Base-by-base conservation (phyloP, 2,888 invertebrate species). In the Chrysodeixis includens region DNA sequence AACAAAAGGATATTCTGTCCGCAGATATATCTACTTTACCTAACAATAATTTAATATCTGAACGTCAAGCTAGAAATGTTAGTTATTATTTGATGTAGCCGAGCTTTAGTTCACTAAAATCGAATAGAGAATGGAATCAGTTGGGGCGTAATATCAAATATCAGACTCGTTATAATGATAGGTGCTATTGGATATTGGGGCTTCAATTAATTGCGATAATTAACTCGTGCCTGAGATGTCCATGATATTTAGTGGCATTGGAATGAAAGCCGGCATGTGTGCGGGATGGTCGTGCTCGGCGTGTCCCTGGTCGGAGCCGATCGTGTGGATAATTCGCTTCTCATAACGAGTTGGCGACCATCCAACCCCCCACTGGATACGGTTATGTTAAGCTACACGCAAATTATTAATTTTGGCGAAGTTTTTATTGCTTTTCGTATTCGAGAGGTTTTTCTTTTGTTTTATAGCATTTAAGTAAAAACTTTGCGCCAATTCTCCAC, bases 301-400 rank as follows among this genome's bases (percentile, higher is more conserved):
- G 60, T 79, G 79, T 82, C 75, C 72, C 72, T 68, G 78, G 72
- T 76, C 71, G 65, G 53, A 56, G 57, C 74, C 76, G 74, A 78
- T 82, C 71, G 75, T 72, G 74, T 76, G 76, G 80, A 76, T 80
- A 80, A 78, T 80, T 78, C 78, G 69, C 79, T 61, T 64, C 54
- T 69, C 79, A 69, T 80, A 83, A 82, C 84, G 79, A 85, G 83
- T 83, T 83, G 83, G 83, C 84, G 61, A 56, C 60, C 62, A 61
- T 77, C 86, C 86, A 86, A 76, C 68, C 65, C 68, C 78, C 74
- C 78, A 66, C 74, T 82, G 71, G 76, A 76, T 76, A 76, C 73
- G 71, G 74, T 76, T 82, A 78, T 81, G 79, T 83, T 81, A 79
- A 83, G 83, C 79, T 79, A 66, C 73, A 83, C 76, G 81, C 81